Percentiles rank a stretch among this genome's conserved stretches.
phyloP scores from a whole-genome alignment of 2,888 invertebrate species.

The Criorhina ranunculi region DNA sequence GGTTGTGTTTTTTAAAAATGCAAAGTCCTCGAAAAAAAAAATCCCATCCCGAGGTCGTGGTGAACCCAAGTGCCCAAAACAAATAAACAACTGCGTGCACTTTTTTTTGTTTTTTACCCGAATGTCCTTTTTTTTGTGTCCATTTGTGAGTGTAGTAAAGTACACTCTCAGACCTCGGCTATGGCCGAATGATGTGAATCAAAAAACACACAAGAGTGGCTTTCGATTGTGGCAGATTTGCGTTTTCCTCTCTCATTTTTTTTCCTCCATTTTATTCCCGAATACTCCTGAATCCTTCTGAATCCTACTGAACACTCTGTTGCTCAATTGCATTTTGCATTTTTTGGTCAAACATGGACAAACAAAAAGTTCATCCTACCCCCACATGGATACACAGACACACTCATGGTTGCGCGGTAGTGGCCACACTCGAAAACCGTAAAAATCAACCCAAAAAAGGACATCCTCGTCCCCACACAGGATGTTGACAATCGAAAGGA shows the following conservation, averaged over 20 bases:
- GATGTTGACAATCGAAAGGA: constrained; percentile 70
- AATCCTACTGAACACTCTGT: constrained; percentile 51
- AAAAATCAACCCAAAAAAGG: constrained; percentile 73
- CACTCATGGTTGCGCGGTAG: constrained; percentile 45
- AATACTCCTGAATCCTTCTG: constrained; percentile 17
- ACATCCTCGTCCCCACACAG: constrained; percentile 16
- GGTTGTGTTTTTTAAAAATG: constrained; percentile 52
- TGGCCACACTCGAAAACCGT: constrained; percentile 70
- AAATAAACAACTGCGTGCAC: constrained; percentile 65
- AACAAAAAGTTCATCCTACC: constrained; percentile 44
- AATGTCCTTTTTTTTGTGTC: constrained; percentile 52
- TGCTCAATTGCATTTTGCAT: constrained; percentile 74
- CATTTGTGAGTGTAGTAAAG: constrained; percentile 57
- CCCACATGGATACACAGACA: constrained; percentile 51
- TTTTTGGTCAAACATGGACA: constrained; percentile 58
- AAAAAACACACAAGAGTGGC: constrained; percentile 79
- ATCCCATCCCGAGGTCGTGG: constrained; percentile 63
- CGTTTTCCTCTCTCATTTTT: constrained; percentile 74
- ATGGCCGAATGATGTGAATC: constrained; percentile 72
- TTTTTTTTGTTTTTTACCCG: constrained; percentile 24
- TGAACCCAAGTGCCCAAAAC: constrained; percentile 72
- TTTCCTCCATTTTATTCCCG: constrained; percentile 57
- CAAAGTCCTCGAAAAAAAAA: constrained; percentile 25
- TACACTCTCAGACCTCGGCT: constrained; percentile 57
- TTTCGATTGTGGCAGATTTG: constrained; percentile 80